Evolutionary conservation across 2,113 vertebrate species (phyloP).

Genomic region (Vulpes vulpes): DNA sequence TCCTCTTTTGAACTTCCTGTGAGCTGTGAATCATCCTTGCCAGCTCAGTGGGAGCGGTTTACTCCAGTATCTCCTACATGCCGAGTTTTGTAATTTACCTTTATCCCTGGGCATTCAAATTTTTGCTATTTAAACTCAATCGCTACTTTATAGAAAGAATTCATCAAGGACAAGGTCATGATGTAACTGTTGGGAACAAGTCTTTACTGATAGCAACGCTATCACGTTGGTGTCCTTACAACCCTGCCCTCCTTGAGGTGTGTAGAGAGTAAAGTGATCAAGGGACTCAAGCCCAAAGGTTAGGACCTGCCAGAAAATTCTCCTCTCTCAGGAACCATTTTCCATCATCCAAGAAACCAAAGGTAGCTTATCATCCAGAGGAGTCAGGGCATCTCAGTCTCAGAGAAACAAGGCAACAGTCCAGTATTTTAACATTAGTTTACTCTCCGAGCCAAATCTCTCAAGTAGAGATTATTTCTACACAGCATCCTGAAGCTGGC

Average conservation of each 20-base stretch:
- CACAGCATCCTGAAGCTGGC: neutral
- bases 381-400: neutral
- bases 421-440: slow-evolving; percentile 13
- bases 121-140: neutral
- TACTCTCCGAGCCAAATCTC: neutral
- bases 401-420: neutral
- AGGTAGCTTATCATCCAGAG: neutral
- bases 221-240: neutral
- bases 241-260: neutral
- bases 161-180: neutral
- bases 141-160: neutral
- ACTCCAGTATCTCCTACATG: neutral
- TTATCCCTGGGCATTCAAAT: neutral
- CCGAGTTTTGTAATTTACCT: neutral
- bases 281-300: neutral
- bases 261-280: neutral
- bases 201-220: neutral
- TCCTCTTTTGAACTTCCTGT: neutral
- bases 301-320: slow-evolving; percentile 8
- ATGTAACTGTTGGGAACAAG: neutral
- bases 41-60: neutral
- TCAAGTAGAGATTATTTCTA: neutral
- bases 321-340: neutral
- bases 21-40: neutral
- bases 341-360: neutral